A percentile compares a stretch with the other conserved stretches of the same genome.
Evolutionary conservation across 2,113 vertebrate genomes (phyloP).

Genomic region (Eretmochelys imbricata): DNA sequence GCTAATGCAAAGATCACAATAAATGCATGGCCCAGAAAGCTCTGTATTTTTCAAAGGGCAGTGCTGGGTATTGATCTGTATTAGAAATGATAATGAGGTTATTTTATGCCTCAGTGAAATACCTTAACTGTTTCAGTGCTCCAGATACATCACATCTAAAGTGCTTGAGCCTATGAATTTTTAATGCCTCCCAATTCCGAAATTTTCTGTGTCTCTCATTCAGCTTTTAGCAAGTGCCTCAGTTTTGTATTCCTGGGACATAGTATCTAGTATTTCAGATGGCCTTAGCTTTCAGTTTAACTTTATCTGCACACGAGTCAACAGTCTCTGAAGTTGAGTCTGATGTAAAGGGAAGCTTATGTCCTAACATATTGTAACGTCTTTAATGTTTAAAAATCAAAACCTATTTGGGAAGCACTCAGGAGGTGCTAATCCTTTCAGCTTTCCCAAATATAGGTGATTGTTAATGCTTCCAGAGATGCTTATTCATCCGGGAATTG

Average conservation of each 20-base stretch:
- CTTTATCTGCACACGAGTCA: background rate
- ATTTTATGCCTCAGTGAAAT: conserved; percentile 67
- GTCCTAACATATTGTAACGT: background rate
- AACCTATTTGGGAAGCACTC: background rate
- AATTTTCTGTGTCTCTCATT: conserved; percentile 35
- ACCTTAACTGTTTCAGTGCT: conserved; percentile 73
- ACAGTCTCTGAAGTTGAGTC: background rate
- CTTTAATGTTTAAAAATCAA: background rate
- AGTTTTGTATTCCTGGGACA: conserved; percentile 19
- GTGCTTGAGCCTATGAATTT: conserved; percentile 38
- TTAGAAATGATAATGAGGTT: conserved; percentile 85
- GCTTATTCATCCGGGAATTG: conserved; percentile 30
- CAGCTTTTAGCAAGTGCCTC: background rate
- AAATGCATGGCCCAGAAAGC: conserved; percentile 19
- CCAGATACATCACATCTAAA: conserved; percentile 50
- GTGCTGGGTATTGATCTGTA: conserved; percentile 75
- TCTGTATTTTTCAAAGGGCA: conserved; percentile 68
- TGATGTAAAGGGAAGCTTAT: background rate
- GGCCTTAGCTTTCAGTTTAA: conserved; percentile 21
- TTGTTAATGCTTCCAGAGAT: background rate
- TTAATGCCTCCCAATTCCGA: conserved; percentile 43
- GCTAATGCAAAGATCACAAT: conserved; percentile 55
- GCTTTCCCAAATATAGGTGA: background rate
- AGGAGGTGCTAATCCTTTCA: background rate
- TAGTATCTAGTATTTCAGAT: background rate